Base-by-base conservation (phyloP, 1,140 invertebrate genomes). In the Planococcus citri region DNA sequence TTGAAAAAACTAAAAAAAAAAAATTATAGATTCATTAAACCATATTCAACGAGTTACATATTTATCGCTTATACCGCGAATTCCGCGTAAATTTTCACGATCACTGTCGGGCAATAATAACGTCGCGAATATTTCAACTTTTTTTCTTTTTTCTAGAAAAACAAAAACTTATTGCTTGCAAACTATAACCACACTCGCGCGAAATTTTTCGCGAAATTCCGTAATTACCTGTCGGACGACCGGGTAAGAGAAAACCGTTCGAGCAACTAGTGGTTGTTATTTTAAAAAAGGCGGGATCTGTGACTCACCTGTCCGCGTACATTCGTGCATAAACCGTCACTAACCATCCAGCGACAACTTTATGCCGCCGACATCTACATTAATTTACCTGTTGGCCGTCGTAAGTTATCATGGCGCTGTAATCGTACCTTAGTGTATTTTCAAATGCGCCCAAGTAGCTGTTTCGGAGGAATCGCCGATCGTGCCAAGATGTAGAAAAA, bases 301-400 rank as follows among this genome's bases (percentile, higher is more conserved):
- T 64, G 24, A 64, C 60, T 64, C 60, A 64, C 60, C 60, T 64
- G 60, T 64, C 60, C 60, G 60, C 60, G 60, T 64, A 25, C 60
- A 64, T 25, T 25, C 60, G 60, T 64, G 60, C 60, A 24, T 64
- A 64, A 64, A 64, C 60, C 60, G 60, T 64, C 60, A 64, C 60
- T 64, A 64, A 64, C 60, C 60, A 64, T 64, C 60, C 60, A 24
- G 22, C 60, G 22, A 64, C 21, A 21, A 25, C 60, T 64, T 64
- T 64, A 64, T 17, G 60, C 60, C 60, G 60, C 25, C 60, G 17
- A 64, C 60, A 25, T 64, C 60, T 64, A 21, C 22, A 64, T 64
- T 64, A 64, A 64, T 64, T 64, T 27, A 27, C 60, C 60, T 64
- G 60, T 64, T 64, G 22, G 60, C 60, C 60, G 60, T 64, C 25